phyloP scores from a whole-genome alignment of 2,888 invertebrate species.

The Aleiodes leptofemur region DNA sequence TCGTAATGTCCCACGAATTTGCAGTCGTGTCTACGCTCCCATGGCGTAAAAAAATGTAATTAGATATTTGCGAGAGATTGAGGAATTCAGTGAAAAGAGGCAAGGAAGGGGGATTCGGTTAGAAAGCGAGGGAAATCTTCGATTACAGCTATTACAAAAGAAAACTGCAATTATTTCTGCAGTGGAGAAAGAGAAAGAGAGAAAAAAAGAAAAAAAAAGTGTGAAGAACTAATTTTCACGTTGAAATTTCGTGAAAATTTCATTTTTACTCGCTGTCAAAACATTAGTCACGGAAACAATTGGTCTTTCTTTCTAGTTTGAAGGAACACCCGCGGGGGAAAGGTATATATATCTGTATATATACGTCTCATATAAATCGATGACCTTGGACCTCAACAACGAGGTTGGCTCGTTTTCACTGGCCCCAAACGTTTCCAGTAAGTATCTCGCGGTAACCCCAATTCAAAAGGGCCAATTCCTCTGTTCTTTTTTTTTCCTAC shows the following conservation, averaged over 20 bases:
- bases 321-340: slow-evolving; percentile 16
- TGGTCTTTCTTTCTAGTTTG: not conserved
- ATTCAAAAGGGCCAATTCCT: slow-evolving; percentile 19
- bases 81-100: too few relatives aligned
- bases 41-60: too few relatives aligned
- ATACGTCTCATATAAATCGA: slow-evolving; percentile 19
- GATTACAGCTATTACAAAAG: too few relatives aligned
- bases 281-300: slow-evolving; percentile 17
- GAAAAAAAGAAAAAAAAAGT: not conserved
- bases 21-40: too few relatives aligned
- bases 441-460: slow-evolving; percentile 39
- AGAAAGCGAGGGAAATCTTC: too few relatives aligned
- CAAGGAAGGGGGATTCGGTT: too few relatives aligned
- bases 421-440: slow-evolving; percentile 40
- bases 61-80: too few relatives aligned
- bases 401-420: slow-evolving; percentile 47
- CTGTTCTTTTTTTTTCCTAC: not conserved
- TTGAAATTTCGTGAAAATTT: not conserved
- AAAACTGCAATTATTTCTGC: not conserved
- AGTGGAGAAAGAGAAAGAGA: too few relatives aligned
- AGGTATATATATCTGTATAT: not conserved
- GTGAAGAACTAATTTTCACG: not conserved
- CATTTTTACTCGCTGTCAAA: slow-evolving; percentile 8
- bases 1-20: not conserved
- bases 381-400: slow-evolving; percentile 47